Evolutionary conservation across 2,797 vertebrate genomes (phyloP).

Genomic region (Sebastes minor): DNA sequence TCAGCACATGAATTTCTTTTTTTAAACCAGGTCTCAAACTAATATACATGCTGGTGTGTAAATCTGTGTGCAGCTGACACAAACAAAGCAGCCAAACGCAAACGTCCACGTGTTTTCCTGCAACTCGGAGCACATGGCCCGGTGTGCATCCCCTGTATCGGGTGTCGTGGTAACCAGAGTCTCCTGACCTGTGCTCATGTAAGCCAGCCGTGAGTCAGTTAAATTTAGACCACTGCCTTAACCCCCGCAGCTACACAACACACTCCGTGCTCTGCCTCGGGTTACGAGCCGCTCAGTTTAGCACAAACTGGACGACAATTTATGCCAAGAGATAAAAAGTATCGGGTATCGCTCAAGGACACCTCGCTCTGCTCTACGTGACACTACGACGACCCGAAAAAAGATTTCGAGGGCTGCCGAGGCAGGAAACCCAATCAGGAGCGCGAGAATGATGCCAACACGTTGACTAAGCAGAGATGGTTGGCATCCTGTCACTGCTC

Average conservation of each 20-base stretch:
- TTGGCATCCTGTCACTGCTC: not conserved
- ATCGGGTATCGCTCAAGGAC: conserved; percentile 63
- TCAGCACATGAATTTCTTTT: not conserved
- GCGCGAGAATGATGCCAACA: conserved; percentile 21
- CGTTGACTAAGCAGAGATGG: conserved; percentile 64
- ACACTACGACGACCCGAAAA: conserved; percentile 33
- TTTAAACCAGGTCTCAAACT: not conserved
- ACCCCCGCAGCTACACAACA: conserved; percentile 6
- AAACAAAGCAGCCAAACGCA: not conserved
- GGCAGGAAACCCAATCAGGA: conserved; percentile 41
- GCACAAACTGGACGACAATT: conserved; percentile 42
- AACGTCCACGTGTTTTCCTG: conserved; percentile 20
- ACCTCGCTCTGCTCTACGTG: conserved; percentile 26
- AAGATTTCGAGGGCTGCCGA: conserved; percentile 8
- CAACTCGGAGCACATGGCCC: conserved; percentile 23
- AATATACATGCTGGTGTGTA: not conserved
- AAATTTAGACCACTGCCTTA: conserved; percentile 51
- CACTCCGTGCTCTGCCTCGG: conserved; percentile 6
- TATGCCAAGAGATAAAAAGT: conserved; percentile 39
- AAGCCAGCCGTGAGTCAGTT: conserved; percentile 43
- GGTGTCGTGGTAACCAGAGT: conserved; percentile 34
- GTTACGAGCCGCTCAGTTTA: conserved; percentile 53
- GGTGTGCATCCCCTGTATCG: conserved; percentile 6
- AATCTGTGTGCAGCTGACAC: conserved; percentile 17
- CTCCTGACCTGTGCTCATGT: conserved; percentile 22